Conservation (phyloP, 2,113 vertebrate genomes). For the Mirza zaza region DNA sequence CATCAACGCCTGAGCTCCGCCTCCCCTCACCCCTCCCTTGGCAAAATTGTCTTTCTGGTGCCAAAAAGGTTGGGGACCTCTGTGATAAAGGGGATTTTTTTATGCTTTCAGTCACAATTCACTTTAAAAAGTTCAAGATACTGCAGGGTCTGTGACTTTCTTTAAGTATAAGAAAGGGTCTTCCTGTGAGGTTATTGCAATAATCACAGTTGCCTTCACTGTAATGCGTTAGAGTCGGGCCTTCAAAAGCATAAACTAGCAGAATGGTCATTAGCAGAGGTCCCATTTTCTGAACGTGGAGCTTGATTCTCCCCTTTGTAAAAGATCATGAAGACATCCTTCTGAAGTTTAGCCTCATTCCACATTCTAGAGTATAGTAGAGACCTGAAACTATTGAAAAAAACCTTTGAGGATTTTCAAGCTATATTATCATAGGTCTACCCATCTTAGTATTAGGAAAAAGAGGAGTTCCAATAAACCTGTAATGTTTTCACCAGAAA, state of each 20-base stretch:
- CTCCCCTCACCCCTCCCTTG: too few species aligned
- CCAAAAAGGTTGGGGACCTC: too few species aligned
- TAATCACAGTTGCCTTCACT: neutral
- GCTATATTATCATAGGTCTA: neutral
- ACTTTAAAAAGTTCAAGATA: neutral
- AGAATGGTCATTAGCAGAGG: neutral
- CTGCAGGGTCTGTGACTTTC: neutral
- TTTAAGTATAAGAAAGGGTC: neutral
- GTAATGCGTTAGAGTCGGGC: neutral
- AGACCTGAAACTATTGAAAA: neutral
- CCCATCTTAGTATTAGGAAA: neutral
- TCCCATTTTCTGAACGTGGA: neutral
- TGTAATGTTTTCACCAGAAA: neutral
- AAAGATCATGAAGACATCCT: neutral
- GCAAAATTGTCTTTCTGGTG: too few species aligned
- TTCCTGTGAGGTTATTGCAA: neutral
- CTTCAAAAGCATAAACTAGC: neutral
- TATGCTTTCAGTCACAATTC: neutral
- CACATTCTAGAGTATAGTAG: neutral
- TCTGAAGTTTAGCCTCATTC: neutral
- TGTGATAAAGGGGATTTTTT: neutral
- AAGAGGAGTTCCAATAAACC: neutral
- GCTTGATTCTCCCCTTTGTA: neutral
- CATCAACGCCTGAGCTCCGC: too few species aligned
- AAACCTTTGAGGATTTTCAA: neutral